Percentiles rank a stretch among this genome's conserved stretches.
These are phyloP conservation scores for Venustoraphidia nigricollis DNA, from an alignment of 2,888 invertebrate genomes.

Conservation along the genomic window DNA sequence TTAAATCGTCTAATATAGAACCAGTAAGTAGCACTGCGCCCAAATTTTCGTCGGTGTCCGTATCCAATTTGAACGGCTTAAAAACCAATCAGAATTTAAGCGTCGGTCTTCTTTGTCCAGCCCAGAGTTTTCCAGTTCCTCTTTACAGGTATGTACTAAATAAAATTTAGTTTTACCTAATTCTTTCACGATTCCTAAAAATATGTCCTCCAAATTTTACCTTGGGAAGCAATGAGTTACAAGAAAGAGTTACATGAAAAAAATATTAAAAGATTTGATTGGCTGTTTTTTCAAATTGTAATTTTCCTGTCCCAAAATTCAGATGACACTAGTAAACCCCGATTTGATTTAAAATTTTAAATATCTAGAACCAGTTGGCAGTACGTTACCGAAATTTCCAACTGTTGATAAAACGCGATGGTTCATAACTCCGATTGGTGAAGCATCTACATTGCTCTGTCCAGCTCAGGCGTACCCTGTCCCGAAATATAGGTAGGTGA, in stretches of 20 bases:
- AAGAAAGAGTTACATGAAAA: too few relatives aligned
- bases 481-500: slow-evolving; percentile 52
- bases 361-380: slow-evolving; percentile 56
- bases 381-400: slow-evolving; percentile 47
- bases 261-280: too few relatives aligned
- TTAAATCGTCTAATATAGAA: slow-evolving; percentile 18
- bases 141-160: slow-evolving; percentile 25
- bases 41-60: slow-evolving; percentile 23
- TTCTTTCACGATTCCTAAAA: too few relatives aligned
- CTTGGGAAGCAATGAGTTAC: too few relatives aligned
- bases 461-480: slow-evolving; percentile 54
- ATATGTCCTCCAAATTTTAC: too few relatives aligned
- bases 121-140: slow-evolving; percentile 35
- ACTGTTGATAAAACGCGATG: slow-evolving; percentile 23
- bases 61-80: slow-evolving; percentile 14
- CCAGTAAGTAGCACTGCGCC: slow-evolving; percentile 33
- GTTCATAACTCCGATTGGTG: slow-evolving; percentile 30
- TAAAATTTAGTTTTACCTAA: too few relatives aligned
- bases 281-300: too few relatives aligned
- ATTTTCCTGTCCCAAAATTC: slow-evolving; percentile 29
- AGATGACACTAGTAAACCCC: slow-evolving; percentile 20
- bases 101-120: slow-evolving; percentile 32
- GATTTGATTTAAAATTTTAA: slow-evolving; percentile 1
- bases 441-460: slow-evolving; percentile 40
- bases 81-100: slow-evolving; percentile 8